These are phyloP conservation scores for Drosophila kepulauana DNA, from an alignment of 1,140 invertebrate species.

Conservation along the genomic window DNA sequence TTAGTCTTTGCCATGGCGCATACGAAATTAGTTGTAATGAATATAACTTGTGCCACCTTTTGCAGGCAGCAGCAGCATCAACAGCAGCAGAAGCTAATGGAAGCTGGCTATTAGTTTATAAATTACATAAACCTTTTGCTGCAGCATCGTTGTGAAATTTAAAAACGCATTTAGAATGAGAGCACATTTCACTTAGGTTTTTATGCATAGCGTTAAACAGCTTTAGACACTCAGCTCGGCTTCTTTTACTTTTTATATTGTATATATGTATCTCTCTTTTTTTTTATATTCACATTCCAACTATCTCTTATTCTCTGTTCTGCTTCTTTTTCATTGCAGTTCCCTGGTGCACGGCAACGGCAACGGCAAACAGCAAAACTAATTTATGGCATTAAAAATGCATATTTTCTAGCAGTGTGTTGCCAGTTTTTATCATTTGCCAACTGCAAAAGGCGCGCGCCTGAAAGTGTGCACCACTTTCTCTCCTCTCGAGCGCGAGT, in stretches of 20 bases:
- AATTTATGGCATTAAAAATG: conserved; percentile 83
- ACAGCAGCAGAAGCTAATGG: conserved; percentile 28
- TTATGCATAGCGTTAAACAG: conserved; percentile 45
- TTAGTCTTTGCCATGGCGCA: conserved; percentile 17
- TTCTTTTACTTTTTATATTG: background rate
- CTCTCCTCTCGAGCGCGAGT: background rate
- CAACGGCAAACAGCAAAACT: conserved; percentile 73
- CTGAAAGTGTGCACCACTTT: conserved; percentile 34
- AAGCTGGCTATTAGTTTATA: conserved; percentile 46
- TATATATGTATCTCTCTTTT: background rate
- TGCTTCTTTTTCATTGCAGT: conserved; percentile 42
- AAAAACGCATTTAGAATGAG: conserved; percentile 45
- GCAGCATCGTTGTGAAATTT: conserved; percentile 28
- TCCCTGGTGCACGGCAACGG: conserved; percentile 43
- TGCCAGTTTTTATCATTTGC: conserved; percentile 76
- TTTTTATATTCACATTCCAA: conserved; percentile 36
- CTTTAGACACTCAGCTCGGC: conserved; percentile 46
- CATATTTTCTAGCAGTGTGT: conserved; percentile 82
- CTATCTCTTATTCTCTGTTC: conserved; percentile 16
- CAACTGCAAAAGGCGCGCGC: conserved; percentile 49
- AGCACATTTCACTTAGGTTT: conserved; percentile 40
- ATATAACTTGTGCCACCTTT: conserved; percentile 35
- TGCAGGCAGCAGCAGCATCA: background rate
- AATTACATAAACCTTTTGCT: conserved; percentile 39
- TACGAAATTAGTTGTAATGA: conserved; percentile 43